A percentile compares a stretch with the other conserved stretches of the same genome.
phyloP scores from a whole-genome alignment of 2,113 vertebrate genomes.

The Oncorhynchus kisutch region DNA sequence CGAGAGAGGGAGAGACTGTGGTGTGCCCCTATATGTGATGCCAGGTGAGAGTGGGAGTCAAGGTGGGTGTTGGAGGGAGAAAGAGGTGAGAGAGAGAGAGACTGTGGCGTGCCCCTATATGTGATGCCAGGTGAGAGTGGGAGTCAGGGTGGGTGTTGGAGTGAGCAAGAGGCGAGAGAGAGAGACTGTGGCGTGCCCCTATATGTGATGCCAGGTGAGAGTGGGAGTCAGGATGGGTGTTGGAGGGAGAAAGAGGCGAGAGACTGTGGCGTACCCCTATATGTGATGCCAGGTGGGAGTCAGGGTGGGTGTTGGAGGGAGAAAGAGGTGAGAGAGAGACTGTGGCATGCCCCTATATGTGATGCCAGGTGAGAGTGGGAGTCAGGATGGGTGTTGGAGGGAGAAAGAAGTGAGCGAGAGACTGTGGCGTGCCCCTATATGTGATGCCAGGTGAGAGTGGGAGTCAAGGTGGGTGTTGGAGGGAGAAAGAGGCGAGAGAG shows the following conservation, averaged over 20 bases:
- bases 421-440: slow-evolving; percentile 23
- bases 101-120: slow-evolving; percentile 24
- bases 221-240: too few relatives aligned
- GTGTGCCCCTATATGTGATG: too few relatives aligned
- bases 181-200: too few relatives aligned
- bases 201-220: too few relatives aligned
- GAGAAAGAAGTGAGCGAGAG: slow-evolving; percentile 32
- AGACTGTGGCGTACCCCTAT: too few relatives aligned
- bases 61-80: too few relatives aligned
- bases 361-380: slow-evolving; percentile 30
- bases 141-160: slow-evolving; percentile 3
- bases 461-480: slow-evolving; percentile 2
- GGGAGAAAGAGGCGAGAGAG: slow-evolving; percentile 34
- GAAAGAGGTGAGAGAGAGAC: slow-evolving; percentile 32
- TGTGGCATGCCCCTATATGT: slow-evolving; percentile 19
- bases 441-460: slow-evolving; percentile 31
- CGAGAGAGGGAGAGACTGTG: too few relatives aligned
- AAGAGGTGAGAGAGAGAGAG: slow-evolving; percentile 36
- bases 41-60: too few relatives aligned
- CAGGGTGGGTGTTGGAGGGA: not conserved
- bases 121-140: slow-evolving; percentile 29
- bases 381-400: slow-evolving; percentile 1
- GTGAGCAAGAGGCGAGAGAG: too few relatives aligned
- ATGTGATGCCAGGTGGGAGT: too few relatives aligned
- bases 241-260: not conserved